Percentiles rank a stretch among this genome's conserved stretches.
These are phyloP conservation scores for Drosophila jambulina DNA, from an alignment of 1,140 invertebrate species.

Conservation along the genomic window DNA sequence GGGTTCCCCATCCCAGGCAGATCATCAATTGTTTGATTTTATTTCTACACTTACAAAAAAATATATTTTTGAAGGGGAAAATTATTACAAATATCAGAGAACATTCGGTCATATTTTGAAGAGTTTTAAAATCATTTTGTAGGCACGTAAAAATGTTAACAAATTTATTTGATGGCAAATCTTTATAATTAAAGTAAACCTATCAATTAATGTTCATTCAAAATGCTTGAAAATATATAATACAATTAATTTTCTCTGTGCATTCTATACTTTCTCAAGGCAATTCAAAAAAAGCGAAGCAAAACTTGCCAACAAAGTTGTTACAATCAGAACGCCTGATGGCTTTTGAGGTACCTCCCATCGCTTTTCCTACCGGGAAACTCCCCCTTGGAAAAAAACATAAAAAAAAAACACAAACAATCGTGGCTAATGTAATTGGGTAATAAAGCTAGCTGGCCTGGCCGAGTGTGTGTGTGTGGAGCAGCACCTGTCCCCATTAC, in stretches of 20 bases:
- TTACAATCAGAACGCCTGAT: slow-evolving; percentile 10
- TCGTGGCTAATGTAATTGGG: slow-evolving; percentile 77
- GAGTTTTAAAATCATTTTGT: neutral
- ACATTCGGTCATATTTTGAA: no score
- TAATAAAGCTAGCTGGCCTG: slow-evolving; percentile 62
- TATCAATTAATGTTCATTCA: no score
- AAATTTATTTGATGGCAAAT: no score
- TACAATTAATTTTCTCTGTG: neutral
- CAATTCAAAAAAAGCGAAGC: neutral
- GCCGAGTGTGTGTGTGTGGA: slow-evolving; percentile 33
- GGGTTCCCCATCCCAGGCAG: neutral
- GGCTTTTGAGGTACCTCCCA: slow-evolving; percentile 1
- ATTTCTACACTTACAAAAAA: neutral
- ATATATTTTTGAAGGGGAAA: rapidly evolving
- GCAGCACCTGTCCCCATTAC: slow-evolving; percentile 42
- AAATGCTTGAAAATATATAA: rapidly evolving
- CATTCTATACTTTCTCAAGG: neutral
- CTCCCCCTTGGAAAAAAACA: neutral
- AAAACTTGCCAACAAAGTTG: slow-evolving; percentile 8
- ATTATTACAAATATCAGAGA: no score
- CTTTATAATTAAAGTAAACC: no score
- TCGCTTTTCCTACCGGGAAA: neutral
- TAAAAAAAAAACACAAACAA: slow-evolving; percentile 8
- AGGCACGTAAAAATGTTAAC: no score
- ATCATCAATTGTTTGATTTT: slow-evolving; percentile 27